These are phyloP conservation scores for Catagonus wagneri DNA, from an alignment of 2,113 vertebrate genomes.

Conservation along the genomic window DNA sequence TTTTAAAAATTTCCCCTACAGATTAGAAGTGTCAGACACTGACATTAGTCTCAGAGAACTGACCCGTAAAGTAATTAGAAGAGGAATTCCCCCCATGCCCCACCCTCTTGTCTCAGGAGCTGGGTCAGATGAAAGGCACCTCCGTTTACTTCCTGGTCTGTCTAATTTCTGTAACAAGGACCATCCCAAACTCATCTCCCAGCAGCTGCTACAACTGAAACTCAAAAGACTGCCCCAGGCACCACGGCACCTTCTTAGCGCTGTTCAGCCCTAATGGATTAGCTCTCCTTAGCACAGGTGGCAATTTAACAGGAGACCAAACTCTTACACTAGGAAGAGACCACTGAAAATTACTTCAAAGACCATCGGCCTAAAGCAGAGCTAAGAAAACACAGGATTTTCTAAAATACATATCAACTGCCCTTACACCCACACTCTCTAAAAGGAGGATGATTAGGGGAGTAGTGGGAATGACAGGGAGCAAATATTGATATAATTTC, in stretches of 20 bases:
- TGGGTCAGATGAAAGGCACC: conserved; percentile 95
- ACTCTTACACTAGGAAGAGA: conserved; percentile 89
- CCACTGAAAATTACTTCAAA: conserved; percentile 85
- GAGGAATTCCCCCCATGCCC: conserved; percentile 91
- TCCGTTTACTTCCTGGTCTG: conserved; percentile 98
- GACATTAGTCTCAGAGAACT: conserved; percentile 92
- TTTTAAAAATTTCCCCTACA: conserved; percentile 76
- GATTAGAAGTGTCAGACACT: conserved; percentile 92
- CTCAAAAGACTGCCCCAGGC: conserved; percentile 91
- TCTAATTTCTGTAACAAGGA: conserved; percentile 97
- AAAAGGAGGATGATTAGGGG: not conserved
- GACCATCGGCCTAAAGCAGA: conserved; percentile 75
- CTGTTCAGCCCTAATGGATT: conserved; percentile 94
- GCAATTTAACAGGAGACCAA: conserved; percentile 88
- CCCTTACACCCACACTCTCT: not conserved
- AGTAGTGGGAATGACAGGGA: not conserved
- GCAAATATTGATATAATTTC: not conserved
- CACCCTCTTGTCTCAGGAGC: conserved; percentile 87
- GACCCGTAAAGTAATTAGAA: conserved; percentile 97
- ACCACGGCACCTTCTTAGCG: conserved; percentile 88
- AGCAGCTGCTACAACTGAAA: conserved; percentile 93
- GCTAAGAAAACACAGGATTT: conserved; percentile 60
- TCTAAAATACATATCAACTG: conserved; percentile 65
- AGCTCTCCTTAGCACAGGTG: conserved; percentile 92
- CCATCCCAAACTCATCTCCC: conserved; percentile 93